Conservation (phyloP, 2,888 invertebrate species). For the Xanthorhoe designata region DNA sequence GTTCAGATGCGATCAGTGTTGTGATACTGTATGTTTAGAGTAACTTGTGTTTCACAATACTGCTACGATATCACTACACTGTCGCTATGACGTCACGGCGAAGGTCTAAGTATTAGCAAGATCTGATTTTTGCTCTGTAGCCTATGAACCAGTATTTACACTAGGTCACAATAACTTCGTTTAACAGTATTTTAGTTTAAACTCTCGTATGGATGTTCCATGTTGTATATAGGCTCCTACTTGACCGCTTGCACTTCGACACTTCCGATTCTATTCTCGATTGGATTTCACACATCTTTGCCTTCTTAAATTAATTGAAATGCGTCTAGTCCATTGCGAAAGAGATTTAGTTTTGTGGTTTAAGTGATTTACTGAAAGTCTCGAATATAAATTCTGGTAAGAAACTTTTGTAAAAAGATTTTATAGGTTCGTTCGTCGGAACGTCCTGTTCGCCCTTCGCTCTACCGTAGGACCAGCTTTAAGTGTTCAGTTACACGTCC, state of each 20-base stretch:
- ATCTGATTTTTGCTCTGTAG: conserved; percentile 72
- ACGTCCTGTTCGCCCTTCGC: conserved; percentile 57
- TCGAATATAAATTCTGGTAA: conserved; percentile 64
- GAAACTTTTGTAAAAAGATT: conserved; percentile 67
- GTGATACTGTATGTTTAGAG: conserved; percentile 68
- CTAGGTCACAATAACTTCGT: conserved; percentile 72
- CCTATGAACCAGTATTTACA: conserved; percentile 72
- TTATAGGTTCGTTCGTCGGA: conserved; percentile 62
- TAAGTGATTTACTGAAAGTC: conserved; percentile 69
- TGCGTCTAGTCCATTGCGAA: conserved; percentile 85
- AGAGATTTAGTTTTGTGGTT: conserved; percentile 80
- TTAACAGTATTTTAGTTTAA: conserved; percentile 81
- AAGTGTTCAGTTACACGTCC: conserved; percentile 83
- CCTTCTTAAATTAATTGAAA: conserved; percentile 81
- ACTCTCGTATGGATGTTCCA: conserved; percentile 62
- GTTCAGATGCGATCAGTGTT: conserved; percentile 61
- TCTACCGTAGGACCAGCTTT: conserved; percentile 75
- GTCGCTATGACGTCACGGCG: conserved; percentile 49
- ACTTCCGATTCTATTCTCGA: conserved; percentile 64
- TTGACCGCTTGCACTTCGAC: conserved; percentile 54
- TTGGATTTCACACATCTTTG: conserved; percentile 82
- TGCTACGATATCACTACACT: conserved; percentile 63
- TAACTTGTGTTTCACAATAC: conserved; percentile 63
- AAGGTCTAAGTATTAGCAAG: conserved; percentile 71
- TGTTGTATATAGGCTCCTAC: conserved; percentile 71